Percentiles rank a stretch among this genome's conserved stretches.
phyloP scores from a whole-genome alignment of 1,140 invertebrate genomes.

The Tribolium castaneum region DNA sequence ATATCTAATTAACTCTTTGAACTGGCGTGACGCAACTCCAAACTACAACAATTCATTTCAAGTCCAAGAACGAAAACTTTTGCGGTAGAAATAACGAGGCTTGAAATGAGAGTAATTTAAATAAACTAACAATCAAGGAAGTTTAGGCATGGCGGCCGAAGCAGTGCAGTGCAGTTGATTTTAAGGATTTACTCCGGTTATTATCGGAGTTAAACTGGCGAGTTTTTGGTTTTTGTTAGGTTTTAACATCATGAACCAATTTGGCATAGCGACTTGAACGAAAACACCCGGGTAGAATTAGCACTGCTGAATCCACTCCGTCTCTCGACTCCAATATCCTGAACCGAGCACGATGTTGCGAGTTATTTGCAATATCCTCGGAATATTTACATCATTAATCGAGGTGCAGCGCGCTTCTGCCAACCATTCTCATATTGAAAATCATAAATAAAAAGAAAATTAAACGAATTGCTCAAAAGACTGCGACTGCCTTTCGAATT shows the following conservation, averaged over 20 bases:
- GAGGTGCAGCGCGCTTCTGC: not conserved
- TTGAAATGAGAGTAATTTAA: slow-evolving; percentile 52
- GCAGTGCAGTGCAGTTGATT: slow-evolving; percentile 47
- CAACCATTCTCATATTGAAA: slow-evolving; percentile 23
- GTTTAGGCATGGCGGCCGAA: slow-evolving; percentile 20
- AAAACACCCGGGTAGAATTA: slow-evolving; percentile 42
- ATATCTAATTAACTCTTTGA: slow-evolving; percentile 55
- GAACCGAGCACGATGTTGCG: not conserved
- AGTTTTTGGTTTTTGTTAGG: slow-evolving; percentile 41
- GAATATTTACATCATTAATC: slow-evolving; percentile 18
- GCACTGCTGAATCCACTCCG: not conserved
- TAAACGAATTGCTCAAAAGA: slow-evolving; percentile 33
- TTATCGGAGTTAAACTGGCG: slow-evolving; percentile 29
- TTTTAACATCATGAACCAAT: slow-evolving; percentile 46
- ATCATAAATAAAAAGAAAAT: slow-evolving; percentile 38
- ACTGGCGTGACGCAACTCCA: slow-evolving; percentile 50
- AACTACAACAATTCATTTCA: slow-evolving; percentile 56
- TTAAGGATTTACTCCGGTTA: slow-evolving; percentile 48
- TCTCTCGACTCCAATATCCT: slow-evolving; percentile 10
- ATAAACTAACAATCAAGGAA: slow-evolving; percentile 53
- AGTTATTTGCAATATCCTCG: slow-evolving; percentile 20
- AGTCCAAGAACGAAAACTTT: slow-evolving; percentile 54
- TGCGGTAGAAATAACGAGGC: slow-evolving; percentile 49
- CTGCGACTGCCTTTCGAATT: slow-evolving; percentile 32
- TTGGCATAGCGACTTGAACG: slow-evolving; percentile 44